Percentiles rank a stretch among this genome's conserved stretches.
phyloP scores from a whole-genome alignment of 2,113 vertebrate species.

The Cervus canadensis region DNA sequence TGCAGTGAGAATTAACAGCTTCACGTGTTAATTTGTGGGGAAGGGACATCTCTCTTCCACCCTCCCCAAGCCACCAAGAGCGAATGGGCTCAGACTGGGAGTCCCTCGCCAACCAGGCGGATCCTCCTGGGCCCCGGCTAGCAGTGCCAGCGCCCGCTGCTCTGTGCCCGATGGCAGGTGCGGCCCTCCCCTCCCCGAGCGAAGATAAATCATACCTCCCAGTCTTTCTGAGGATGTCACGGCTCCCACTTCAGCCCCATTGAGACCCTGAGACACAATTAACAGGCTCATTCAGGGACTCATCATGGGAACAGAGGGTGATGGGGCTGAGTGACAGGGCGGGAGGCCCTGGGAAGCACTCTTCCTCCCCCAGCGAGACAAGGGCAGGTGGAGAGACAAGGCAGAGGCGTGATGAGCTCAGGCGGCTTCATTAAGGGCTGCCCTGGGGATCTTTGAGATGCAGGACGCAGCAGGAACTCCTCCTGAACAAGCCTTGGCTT shows the following conservation, averaged over 20 bases:
- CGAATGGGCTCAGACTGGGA: not conserved
- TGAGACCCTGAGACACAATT: not conserved
- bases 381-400: not conserved
- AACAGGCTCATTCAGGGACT: not conserved
- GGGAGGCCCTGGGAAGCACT: accelerated
- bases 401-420: not conserved
- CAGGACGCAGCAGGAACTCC: not conserved
- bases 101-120: not conserved
- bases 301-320: not conserved
- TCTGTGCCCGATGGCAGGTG: not conserved
- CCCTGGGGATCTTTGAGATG: not conserved
- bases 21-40: accelerated
- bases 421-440: slow-evolving; percentile 10
- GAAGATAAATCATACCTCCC: slow-evolving; percentile 6
- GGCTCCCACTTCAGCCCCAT: not conserved
- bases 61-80: not conserved
- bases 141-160: not conserved
- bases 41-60: not conserved
- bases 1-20: not conserved
- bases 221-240: not conserved
- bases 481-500: not conserved
- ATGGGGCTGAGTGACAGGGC: not conserved
- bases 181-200: accelerated
- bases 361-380: not conserved
- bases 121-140: not conserved